Evolutionary conservation across 2,797 vertebrate species (phyloP), one percentile per base, ranked within the genome.

Genomic region (Paramormyrops hopkinsi): DNA sequence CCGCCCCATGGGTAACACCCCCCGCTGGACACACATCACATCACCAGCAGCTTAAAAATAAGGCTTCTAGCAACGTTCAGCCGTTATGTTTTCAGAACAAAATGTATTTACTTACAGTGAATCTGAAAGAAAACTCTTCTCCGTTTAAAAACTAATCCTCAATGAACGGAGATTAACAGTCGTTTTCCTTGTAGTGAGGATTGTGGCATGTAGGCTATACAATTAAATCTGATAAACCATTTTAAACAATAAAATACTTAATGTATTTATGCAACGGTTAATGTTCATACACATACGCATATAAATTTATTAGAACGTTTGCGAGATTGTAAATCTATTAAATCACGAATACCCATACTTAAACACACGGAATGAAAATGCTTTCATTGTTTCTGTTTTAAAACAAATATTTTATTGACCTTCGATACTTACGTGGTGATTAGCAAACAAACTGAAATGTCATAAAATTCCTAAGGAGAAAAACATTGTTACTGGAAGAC

Each of bases 1-100:
- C 41, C 89, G 41, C 53, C 88, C 62, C n/a, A 22, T 86, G 29
- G 79, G 89, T 69, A 29, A 86, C 87, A 56, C 89, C 89, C 82
- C 53, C 89, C 69, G 25, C 88, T 88, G 79, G 59, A 85, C 14
- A 25, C 44, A 37, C 33, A 41, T 22, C 84, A 53, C 84, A 33
- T 53, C 41, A 7, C 46, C 73, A 17, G n/a, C 53, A 29, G 88
- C 37, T 48, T 59, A 53, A 12, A n/a, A 41, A 86, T 86, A 85
- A 48, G 6, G 14, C 7, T 69, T 73, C 48, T 29, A 50, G 22
- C 41, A 46, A 51, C 25, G 29, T 50, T 73, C 4, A 59, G 59
- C 19, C 11, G 25, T 48, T 54, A 59, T 19, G 41, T 89, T 86
- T 65, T 44, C 37, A 85, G 84, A 84, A 50, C 25, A 51, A 88